These are phyloP conservation scores for Thalassoma bifasciatum DNA, from an alignment of 2,113 vertebrate species.

Conservation along the genomic window DNA sequence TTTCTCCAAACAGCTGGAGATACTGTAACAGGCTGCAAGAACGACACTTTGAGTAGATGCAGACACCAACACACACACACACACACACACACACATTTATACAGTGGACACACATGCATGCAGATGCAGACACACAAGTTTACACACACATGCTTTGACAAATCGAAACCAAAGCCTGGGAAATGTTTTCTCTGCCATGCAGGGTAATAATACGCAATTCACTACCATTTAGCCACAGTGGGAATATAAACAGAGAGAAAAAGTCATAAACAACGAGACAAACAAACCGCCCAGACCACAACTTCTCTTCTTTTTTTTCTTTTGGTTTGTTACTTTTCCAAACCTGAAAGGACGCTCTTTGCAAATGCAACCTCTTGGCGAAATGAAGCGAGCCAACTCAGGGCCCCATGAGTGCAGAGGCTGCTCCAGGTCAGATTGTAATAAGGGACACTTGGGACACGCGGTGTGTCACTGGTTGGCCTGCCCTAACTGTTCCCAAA, in stretches of 20 bases:
- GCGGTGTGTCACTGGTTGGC: conserved; percentile 22
- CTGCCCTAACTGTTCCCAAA: conserved; percentile 34
- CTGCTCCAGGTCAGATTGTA: conserved; percentile 49
- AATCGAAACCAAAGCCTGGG: conserved; percentile 91
- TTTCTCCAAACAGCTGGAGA: conserved; percentile 30
- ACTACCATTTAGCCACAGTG: conserved; percentile 77
- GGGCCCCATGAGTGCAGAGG: conserved; percentile 59
- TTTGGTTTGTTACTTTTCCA: conserved; percentile 1
- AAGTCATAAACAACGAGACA: conserved; percentile 38
- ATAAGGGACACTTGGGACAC: conserved; percentile 23
- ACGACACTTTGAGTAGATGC: conserved; percentile 3
- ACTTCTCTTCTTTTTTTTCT: conserved; percentile 30
- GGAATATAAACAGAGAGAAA: conserved; percentile 48
- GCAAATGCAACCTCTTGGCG: conserved; percentile 24
- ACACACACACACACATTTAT: not conserved
- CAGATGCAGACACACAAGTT: conserved; percentile 53
- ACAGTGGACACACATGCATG: conserved; percentile 44
- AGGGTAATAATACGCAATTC: conserved; percentile 85
- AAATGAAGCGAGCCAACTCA: conserved; percentile 62
- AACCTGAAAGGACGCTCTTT: conserved; percentile 40
- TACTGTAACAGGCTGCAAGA: conserved; percentile 15
- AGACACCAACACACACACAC: not conserved
- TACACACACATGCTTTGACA: conserved; percentile 59
- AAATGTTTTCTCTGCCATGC: conserved; percentile 95
- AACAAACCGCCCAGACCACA: conserved; percentile 49